phyloP scores from a whole-genome alignment of 2,888 invertebrate genomes.

The Odontocerum albicorne region DNA sequence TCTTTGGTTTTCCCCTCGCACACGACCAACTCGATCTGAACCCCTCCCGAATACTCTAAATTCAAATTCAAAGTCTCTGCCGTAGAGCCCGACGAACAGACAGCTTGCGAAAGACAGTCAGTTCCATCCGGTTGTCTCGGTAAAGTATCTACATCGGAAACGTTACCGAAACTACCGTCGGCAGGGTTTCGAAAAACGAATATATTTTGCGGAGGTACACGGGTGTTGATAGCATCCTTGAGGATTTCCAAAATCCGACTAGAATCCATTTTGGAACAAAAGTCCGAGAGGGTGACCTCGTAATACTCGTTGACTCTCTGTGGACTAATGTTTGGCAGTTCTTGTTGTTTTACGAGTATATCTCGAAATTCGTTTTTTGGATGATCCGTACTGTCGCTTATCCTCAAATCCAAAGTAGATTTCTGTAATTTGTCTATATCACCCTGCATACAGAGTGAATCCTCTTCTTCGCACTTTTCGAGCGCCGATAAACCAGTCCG shows the following conservation, averaged over 20 bases:
- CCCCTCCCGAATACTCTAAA: slow-evolving; percentile 78
- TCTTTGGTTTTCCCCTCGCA: slow-evolving; percentile 72
- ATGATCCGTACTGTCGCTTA: slow-evolving; percentile 22
- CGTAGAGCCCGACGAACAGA: slow-evolving; percentile 10
- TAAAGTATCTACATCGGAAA: slow-evolving; percentile 36
- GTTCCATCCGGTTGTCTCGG: slow-evolving; percentile 38
- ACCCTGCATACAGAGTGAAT: slow-evolving; percentile 39
- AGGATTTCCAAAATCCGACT: slow-evolving; percentile 78
- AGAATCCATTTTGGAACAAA: slow-evolving; percentile 77
- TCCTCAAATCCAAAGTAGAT: slow-evolving; percentile 50
- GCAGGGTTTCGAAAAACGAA: slow-evolving; percentile 37
- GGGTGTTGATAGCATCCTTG: slow-evolving; percentile 76
- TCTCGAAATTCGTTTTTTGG: slow-evolving; percentile 3
- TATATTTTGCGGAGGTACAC: slow-evolving; percentile 68
- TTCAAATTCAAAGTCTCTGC: slow-evolving; percentile 60
- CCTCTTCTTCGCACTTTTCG: slow-evolving; percentile 47
- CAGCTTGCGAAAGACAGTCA: slow-evolving; percentile 30
- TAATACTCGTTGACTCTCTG: slow-evolving; percentile 51
- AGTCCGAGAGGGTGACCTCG: slow-evolving; percentile 77
- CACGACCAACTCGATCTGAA: slow-evolving; percentile 83
- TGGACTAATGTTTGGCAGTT: slow-evolving; percentile 21
- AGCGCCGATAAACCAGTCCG: slow-evolving; percentile 44
- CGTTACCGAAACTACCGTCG: slow-evolving; percentile 49
- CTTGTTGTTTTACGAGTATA: slow-evolving; percentile 18
- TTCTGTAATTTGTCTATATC: slow-evolving; percentile 52